Evolutionary conservation across 1,140 invertebrate genomes (phyloP).

Genomic region (Drosophila tropicalis): DNA sequence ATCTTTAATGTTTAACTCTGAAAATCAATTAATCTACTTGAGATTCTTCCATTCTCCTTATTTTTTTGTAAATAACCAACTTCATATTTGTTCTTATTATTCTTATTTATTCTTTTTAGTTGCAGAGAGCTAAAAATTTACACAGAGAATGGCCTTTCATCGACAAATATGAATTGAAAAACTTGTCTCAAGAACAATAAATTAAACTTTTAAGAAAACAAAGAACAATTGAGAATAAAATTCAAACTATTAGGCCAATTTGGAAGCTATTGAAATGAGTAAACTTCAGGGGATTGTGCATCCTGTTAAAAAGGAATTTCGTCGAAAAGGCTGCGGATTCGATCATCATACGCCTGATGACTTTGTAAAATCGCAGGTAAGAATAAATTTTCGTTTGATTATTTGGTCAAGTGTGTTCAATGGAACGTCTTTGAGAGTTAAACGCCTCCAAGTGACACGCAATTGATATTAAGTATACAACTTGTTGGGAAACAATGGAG

Average conservation of each 20-base stretch:
- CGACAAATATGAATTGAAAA: background rate
- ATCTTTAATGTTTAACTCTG: too few species aligned
- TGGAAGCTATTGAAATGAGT: conserved; percentile 49
- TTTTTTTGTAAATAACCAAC: too few species aligned
- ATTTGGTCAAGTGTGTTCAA: conserved; percentile 5
- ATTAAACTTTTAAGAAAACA: too few species aligned
- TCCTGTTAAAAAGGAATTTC: conserved; percentile 76
- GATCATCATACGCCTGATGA: conserved; percentile 78
- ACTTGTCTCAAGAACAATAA: too few species aligned
- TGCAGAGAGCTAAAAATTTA: background rate
- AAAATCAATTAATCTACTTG: too few species aligned
- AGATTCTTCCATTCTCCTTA: too few species aligned
- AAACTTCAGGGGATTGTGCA: conserved; percentile 67
- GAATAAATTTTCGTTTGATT: conserved; percentile 5
- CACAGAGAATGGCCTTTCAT: background rate
- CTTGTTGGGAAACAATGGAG: conserved; percentile 11
- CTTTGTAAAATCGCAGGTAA: conserved; percentile 81
- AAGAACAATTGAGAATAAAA: too few species aligned
- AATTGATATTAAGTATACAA: conserved; percentile 24
- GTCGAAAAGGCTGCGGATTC: conserved; percentile 71
- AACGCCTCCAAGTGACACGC: conserved; percentile 52
- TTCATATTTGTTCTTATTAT: background rate
- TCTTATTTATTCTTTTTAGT: background rate
- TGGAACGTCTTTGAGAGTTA: conserved; percentile 33
- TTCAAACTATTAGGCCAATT: background rate